Evolutionary conservation across 2,797 vertebrate genomes (phyloP).

Genomic region (Pelobates cultripes): DNA sequence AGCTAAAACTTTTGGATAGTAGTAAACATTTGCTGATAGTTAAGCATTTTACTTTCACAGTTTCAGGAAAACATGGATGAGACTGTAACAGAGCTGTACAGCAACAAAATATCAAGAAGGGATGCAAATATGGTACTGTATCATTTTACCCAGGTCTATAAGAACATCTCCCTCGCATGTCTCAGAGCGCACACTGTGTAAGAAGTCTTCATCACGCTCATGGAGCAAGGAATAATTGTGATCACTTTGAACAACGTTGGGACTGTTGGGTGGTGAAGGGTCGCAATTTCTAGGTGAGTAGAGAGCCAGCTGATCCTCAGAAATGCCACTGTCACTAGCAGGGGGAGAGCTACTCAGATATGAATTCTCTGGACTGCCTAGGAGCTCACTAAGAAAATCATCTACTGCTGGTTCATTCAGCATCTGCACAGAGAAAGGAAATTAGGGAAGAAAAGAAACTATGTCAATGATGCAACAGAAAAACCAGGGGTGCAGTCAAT

Average conservation of each 20-base stretch:
- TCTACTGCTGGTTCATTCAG: conserved; percentile 76
- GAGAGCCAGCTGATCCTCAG: conserved; percentile 68
- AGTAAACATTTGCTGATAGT: no score
- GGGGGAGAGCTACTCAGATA: conserved; percentile 66
- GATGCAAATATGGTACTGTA: no score
- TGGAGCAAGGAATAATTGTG: conserved; percentile 84
- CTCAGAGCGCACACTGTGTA: conserved; percentile 75
- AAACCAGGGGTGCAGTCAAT: no score
- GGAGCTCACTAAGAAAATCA: conserved; percentile 80
- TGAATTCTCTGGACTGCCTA: conserved; percentile 65
- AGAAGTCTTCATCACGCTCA: conserved; percentile 10
- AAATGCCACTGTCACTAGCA: conserved; percentile 75
- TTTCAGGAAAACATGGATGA: no score
- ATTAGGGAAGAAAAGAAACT: no score
- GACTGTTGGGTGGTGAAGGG: conserved; percentile 21
- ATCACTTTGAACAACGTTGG: conserved; percentile 70
- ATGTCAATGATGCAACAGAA: no score
- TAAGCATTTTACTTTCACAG: no score
- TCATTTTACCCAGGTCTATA: conserved; percentile 79
- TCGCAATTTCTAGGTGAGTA: conserved; percentile 9
- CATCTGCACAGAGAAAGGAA: not conserved
- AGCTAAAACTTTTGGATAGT: not conserved
- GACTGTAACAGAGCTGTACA: no score
- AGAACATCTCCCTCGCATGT: conserved; percentile 75
- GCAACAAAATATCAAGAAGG: no score